Conservation (phyloP, 2,113 vertebrate species). For the Tragulus kanchil region DNA sequence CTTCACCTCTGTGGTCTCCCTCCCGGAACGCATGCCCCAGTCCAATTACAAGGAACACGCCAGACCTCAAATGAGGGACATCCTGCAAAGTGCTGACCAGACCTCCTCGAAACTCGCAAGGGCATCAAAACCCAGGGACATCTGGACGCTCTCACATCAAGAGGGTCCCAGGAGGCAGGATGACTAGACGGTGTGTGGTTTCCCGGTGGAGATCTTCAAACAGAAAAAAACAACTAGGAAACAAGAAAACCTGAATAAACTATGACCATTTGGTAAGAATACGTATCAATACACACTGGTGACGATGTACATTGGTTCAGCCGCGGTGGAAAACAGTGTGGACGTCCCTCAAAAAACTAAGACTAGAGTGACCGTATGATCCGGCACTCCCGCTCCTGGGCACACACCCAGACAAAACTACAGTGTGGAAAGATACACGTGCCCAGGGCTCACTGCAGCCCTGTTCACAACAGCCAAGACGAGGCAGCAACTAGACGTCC, state of each 20-base stretch:
- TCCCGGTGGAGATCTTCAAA: background rate
- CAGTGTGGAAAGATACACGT: background rate
- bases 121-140: background rate
- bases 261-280: background rate
- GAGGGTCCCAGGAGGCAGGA: background rate
- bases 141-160: background rate
- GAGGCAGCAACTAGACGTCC: background rate
- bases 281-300: accelerated
- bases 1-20: background rate
- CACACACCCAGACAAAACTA: background rate
- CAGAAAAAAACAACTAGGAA: background rate
- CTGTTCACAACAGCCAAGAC: background rate
- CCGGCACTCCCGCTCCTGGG: background rate
- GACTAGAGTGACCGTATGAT: background rate
- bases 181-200: accelerated
- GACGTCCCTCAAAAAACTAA: background rate
- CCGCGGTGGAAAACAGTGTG: background rate
- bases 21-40: background rate
- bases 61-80: background rate
- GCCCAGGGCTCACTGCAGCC: background rate
- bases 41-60: background rate
- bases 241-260: background rate
- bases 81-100: background rate
- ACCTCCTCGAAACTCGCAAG: background rate
- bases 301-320: background rate